Base-by-base conservation (phyloP, 2,113 vertebrate genomes). In the Noturus placidus region DNA sequence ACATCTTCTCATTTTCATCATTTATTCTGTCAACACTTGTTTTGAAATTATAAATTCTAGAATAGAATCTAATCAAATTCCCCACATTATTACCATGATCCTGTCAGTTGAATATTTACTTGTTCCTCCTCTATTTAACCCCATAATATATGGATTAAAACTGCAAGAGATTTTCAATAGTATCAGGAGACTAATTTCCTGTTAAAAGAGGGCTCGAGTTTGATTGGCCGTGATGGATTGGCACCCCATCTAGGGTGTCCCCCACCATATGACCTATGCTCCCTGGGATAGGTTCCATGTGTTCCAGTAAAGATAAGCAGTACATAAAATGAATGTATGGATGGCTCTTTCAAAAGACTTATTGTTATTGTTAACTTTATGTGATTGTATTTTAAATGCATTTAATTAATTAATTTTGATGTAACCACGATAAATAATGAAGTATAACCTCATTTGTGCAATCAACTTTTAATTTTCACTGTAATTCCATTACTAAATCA, bases 101-200 rank as follows among this genome's bases (percentile, higher is more conserved):
- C 22, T 85, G 70, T 85, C 83, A 10, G 70, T 85, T 15, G 69
- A 85, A 19, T 59, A 74, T 85, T 59, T 76, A 46, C 25, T 85
- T 1, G 59, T 85, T 42, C 83, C 83, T 42, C 83, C 83, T 56
- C 2, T 85, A 27, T 76, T 85, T 5, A 85, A 85, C 46, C 83
- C 83, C 3, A 42, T 85, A 35, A 85, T 85, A 17, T 85, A 76
- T 74, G 83, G 83, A 74, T 27, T 85, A 72, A 85, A 85, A 57
- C 27, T 85, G 52, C 67, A 74, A 19, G 83, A 76, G 33, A 85
- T 85, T 59, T 59, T 59, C 8, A 76, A 85, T 7, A 85, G 69
- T 7, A 85, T 61, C 54, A 85, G 57, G 22, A 85, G 56, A 67
- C 27, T 84, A 52, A 72, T 59, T 52, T 38, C 19, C 8, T 74